Percentiles rank a stretch among this genome's conserved stretches.
Conservation (phyloP, 2,113 vertebrate species). For the Fukomys damarensis region DNA sequence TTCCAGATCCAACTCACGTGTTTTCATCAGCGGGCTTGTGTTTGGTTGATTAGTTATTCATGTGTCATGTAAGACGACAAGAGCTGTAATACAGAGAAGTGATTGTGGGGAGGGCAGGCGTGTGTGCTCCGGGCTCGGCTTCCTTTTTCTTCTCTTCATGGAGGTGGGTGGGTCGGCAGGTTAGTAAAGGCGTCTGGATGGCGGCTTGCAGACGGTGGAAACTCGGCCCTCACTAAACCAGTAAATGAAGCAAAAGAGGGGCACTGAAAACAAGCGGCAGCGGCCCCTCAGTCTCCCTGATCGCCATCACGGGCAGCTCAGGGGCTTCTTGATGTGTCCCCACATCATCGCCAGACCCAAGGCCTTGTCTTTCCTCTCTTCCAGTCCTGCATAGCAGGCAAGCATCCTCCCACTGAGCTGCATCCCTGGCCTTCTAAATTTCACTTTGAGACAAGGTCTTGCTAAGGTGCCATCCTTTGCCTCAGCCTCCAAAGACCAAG, state of each 20-base stretch:
- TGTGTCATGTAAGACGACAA: constrained; percentile 73
- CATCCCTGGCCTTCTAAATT: background rate
- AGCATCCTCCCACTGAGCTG: background rate
- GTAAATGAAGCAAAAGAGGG: background rate
- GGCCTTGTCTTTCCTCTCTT: background rate
- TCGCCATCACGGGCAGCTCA: background rate
- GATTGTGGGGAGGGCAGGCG: background rate
- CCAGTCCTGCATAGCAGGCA: background rate
- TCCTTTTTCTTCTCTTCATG: background rate
- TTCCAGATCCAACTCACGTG: constrained; percentile 41
- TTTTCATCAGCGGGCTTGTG: constrained; percentile 75
- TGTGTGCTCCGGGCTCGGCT: background rate
- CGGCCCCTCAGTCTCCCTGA: too few species aligned
- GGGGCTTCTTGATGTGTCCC: background rate
- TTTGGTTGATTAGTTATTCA: constrained; percentile 81
- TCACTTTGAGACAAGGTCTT: background rate
- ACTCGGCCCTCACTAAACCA: background rate
- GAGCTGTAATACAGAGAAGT: constrained; percentile 65
- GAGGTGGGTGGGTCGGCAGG: constrained; percentile 15
- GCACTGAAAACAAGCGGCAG: background rate
- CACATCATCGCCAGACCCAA: background rate
- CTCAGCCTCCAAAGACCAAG: background rate
- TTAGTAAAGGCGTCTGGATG: constrained; percentile 3
- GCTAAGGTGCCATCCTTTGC: background rate
- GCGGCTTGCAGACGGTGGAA: constrained; percentile 34